Percentiles rank a stretch among this genome's conserved stretches.
phyloP scores from a whole-genome alignment of 2,888 invertebrate species.

The Drosophila greeni region DNA sequence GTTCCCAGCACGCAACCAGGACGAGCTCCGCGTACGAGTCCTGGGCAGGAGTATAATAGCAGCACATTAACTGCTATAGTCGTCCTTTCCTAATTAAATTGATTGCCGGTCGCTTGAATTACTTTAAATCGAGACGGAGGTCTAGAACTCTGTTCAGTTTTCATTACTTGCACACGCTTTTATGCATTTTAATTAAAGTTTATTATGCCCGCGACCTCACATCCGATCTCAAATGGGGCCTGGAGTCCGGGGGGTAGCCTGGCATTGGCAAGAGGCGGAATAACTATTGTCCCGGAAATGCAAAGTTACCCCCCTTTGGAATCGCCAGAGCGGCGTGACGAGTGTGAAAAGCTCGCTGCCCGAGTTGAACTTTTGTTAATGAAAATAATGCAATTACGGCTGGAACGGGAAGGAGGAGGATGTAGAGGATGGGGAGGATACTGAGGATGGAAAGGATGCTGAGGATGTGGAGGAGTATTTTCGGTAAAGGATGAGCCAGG shows the following conservation, averaged over 20 bases:
- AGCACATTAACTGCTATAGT: constrained; percentile 46
- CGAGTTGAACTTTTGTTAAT: constrained; percentile 70
- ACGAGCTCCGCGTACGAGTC: neutral
- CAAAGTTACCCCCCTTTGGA: constrained; percentile 37
- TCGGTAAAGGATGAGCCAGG: neutral
- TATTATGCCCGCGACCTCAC: constrained; percentile 45
- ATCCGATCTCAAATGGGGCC: constrained; percentile 11
- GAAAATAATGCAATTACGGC: constrained; percentile 69
- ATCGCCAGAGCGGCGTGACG: constrained; percentile 27
- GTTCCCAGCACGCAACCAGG: constrained; percentile 10
- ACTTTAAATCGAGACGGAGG: constrained; percentile 23
- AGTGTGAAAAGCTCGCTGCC: constrained; percentile 33
- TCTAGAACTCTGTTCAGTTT: constrained; percentile 26
- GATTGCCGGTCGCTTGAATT: constrained; percentile 54
- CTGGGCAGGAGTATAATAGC: constrained; percentile 22
- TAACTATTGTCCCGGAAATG: constrained; percentile 58
- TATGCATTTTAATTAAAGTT: constrained; percentile 64
- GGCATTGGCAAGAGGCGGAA: constrained; percentile 11
- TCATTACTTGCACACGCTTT: constrained; percentile 39
- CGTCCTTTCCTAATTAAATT: constrained; percentile 57
- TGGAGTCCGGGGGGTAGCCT: constrained; percentile 2
- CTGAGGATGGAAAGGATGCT: too few species aligned
- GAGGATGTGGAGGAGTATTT: neutral
- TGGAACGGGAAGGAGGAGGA: constrained; percentile 11
- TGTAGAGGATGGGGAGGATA: too few species aligned